A percentile compares a stretch with the other conserved stretches of the same genome.
Evolutionary conservation across 2,797 vertebrate species (phyloP).

Genomic region (Austrolebias charrua): DNA sequence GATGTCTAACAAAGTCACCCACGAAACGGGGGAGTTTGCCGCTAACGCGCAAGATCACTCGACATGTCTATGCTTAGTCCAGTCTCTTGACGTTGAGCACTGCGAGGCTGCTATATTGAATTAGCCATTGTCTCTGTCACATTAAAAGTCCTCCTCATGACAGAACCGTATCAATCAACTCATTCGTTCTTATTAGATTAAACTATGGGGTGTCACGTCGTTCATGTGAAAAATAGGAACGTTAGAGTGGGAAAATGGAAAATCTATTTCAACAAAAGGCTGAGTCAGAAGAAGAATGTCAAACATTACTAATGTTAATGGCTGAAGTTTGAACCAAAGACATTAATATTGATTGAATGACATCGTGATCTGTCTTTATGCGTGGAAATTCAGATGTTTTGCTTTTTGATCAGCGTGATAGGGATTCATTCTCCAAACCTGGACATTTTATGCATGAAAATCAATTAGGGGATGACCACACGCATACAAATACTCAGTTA

Average conservation of each 20-base stretch:
- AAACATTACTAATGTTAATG: slow-evolving; percentile 58
- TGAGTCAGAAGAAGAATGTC: slow-evolving; percentile 59
- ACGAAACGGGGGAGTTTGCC: neutral
- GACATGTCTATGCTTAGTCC: slow-evolving; percentile 10
- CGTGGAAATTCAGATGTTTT: slow-evolving; percentile 19
- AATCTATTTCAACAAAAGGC: slow-evolving; percentile 64
- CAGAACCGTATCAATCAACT: slow-evolving; percentile 71
- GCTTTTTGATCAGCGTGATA: slow-evolving; percentile 4
- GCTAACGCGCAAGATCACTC: slow-evolving; percentile 22
- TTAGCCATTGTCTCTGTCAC: slow-evolving; percentile 63
- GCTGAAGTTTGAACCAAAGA: slow-evolving; percentile 53
- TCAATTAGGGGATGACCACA: slow-evolving; percentile 1
- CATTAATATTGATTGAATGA: slow-evolving; percentile 57
- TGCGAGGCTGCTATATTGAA: slow-evolving; percentile 57
- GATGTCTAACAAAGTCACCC: slow-evolving; percentile 63
- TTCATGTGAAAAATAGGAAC: slow-evolving; percentile 73
- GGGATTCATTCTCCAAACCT: slow-evolving; percentile 16
- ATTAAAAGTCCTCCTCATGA: slow-evolving; percentile 56
- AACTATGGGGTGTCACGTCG: slow-evolving; percentile 64
- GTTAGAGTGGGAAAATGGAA: slow-evolving; percentile 49
- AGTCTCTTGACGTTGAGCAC: slow-evolving; percentile 34
- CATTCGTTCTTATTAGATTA: slow-evolving; percentile 73
- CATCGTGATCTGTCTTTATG: slow-evolving; percentile 41
- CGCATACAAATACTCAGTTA: slow-evolving; percentile 10
- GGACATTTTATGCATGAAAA: slow-evolving; percentile 8